phyloP scores from a whole-genome alignment of 2,113 vertebrate species.

The Aramus guarauna region DNA sequence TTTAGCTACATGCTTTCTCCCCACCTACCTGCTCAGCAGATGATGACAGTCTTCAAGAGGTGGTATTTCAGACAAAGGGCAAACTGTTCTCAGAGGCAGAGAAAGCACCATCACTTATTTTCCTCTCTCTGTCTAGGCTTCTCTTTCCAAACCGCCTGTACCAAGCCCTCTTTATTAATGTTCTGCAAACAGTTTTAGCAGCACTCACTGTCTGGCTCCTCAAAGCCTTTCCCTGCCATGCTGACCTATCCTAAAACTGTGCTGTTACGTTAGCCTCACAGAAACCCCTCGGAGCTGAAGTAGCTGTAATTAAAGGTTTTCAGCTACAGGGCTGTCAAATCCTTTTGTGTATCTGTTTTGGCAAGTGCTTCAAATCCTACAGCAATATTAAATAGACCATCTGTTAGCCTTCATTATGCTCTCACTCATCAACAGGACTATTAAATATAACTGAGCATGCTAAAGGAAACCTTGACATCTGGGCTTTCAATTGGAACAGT shows the following conservation, averaged over 20 bases:
- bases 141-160: background rate
- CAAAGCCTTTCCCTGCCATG: background rate
- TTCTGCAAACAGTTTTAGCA: background rate
- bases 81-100: background rate
- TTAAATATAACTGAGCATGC: constrained; percentile 72
- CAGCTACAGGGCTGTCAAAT: constrained; percentile 70
- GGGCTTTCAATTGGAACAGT: constrained; percentile 70
- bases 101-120: background rate
- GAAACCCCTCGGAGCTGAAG: constrained; percentile 54
- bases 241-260: constrained; percentile 20
- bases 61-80: background rate
- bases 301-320: constrained; percentile 78
- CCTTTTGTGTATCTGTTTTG: constrained; percentile 75
- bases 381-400: constrained; percentile 80
- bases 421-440: constrained; percentile 73
- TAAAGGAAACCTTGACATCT: constrained; percentile 73
- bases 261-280: constrained; percentile 30
- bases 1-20: background rate
- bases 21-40: background rate
- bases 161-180: background rate
- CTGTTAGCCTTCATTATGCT: constrained; percentile 81
- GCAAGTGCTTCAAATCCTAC: constrained; percentile 72
- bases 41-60: background rate
- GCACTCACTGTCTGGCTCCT: background rate
- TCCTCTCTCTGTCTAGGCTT: background rate